Evolutionary conservation across 1,140 invertebrate species (phyloP).

Genomic region (Zaprionus capensis): DNA sequence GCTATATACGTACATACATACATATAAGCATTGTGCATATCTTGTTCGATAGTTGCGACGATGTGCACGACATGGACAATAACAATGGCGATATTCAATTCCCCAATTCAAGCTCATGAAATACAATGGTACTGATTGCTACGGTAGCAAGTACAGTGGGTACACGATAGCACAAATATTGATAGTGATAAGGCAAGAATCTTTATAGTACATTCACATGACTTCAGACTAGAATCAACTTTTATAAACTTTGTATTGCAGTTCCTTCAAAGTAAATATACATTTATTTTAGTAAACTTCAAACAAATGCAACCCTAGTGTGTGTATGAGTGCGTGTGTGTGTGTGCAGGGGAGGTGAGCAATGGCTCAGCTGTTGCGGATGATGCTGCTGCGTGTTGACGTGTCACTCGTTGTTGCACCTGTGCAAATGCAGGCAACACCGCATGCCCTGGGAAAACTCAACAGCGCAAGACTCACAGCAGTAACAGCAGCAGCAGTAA

Average conservation of each 20-base stretch:
- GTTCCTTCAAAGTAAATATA: background rate
- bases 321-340: background rate
- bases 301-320: conserved; percentile 3
- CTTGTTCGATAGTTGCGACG: background rate
- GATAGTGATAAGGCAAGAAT: background rate
- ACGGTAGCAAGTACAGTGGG: background rate
- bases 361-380: conserved; percentile 30
- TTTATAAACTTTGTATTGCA: background rate
- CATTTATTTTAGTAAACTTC: background rate
- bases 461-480: conserved; percentile 32
- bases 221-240: background rate
- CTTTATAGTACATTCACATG: too few relatives aligned
- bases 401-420: conserved; percentile 45
- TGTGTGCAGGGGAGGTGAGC: background rate
- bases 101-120: background rate
- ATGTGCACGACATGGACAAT: background rate
- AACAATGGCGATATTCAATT: conserved; percentile 5
- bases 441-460: conserved; percentile 48
- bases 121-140: background rate
- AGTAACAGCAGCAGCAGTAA: conserved; percentile 10
- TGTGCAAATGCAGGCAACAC: conserved; percentile 65
- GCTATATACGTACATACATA: too few relatives aligned
- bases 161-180: background rate
- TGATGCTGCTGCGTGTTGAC: conserved; percentile 27
- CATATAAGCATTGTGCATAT: background rate